Conservation (phyloP, 2,797 vertebrate species). For the Rhabdomys pumilio region DNA sequence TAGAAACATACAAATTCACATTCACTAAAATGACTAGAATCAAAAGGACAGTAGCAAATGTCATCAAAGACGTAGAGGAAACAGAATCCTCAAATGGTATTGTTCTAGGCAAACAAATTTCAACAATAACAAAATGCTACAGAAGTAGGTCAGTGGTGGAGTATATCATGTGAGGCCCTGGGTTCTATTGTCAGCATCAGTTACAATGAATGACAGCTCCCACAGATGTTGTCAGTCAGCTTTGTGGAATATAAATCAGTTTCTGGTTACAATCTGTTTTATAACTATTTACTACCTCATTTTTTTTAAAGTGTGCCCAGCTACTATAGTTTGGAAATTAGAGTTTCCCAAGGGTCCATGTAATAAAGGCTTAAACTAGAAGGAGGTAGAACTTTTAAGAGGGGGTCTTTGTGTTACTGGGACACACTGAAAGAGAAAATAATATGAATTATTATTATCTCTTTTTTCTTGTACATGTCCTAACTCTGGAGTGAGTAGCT, state of each 20-base stretch:
- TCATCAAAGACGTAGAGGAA: not conserved
- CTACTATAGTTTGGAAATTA: not conserved
- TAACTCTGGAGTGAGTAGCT: not conserved
- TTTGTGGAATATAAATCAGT: conserved; percentile 60
- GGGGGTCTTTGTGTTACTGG: too few relatives aligned
- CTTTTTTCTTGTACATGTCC: not conserved
- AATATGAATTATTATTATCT: not conserved
- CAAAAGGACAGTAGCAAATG: not conserved
- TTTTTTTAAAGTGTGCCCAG: not conserved
- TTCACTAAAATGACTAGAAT: not conserved
- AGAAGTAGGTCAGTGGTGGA: not conserved
- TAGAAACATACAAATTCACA: not conserved
- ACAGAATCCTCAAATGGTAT: not conserved
- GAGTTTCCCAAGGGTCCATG: not conserved
- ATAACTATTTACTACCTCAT: conserved; percentile 26
- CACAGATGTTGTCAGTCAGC: conserved; percentile 43
- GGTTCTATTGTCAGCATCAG: not conserved
- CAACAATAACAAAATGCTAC: not conserved
- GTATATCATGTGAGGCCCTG: not conserved
- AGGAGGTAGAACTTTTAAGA: not conserved
- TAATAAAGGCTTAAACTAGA: not conserved
- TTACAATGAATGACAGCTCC: not conserved
- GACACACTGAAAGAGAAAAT: not conserved
- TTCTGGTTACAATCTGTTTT: conserved; percentile 78
- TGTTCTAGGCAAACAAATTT: conserved; percentile 74